Percentiles rank a stretch among this genome's conserved stretches.
These are phyloP conservation scores for Colletes gigas DNA, from an alignment of 1,140 invertebrate species.

Conservation along the genomic window DNA sequence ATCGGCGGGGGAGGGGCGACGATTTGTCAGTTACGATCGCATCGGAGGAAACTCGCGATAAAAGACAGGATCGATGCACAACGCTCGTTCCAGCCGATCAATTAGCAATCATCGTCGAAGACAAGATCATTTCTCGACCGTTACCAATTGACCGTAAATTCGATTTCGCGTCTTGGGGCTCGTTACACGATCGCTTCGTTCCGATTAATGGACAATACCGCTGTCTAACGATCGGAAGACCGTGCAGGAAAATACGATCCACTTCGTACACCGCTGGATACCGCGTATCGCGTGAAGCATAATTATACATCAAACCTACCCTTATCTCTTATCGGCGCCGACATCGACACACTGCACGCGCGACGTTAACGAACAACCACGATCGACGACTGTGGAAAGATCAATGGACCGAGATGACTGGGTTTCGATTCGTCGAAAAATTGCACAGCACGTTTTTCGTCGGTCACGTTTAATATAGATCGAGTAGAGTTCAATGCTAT, in stretches of 20 bases:
- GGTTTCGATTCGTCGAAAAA: not conserved
- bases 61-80: not conserved
- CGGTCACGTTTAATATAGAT: not conserved
- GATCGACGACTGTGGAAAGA: not conserved
- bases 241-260: conserved; percentile 40
- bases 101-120: conserved; percentile 60
- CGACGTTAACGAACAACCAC: not conserved
- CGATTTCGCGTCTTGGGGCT: conserved; percentile 69
- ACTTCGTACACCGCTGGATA: conserved; percentile 25
- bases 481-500: too few relatives aligned
- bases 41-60: conserved; percentile 11
- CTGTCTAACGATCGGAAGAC: conserved; percentile 44
- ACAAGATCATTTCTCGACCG: conserved; percentile 69
- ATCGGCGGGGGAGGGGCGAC: too few relatives aligned
- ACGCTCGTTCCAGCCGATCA: conserved; percentile 28
- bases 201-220: conserved; percentile 65
- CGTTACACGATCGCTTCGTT: conserved; percentile 73
- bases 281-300: conserved; percentile 1
- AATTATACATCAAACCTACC: not conserved
- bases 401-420: not conserved
- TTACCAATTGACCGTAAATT: conserved; percentile 71
- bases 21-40: not conserved
- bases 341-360: conserved; percentile 11
- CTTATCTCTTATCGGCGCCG: conserved; percentile 21
- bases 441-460: not conserved